Evolutionary conservation across 2,888 invertebrate species (phyloP), one percentile per base, ranked within the genome.

Genomic region (Xestia xanthographa): DNA sequence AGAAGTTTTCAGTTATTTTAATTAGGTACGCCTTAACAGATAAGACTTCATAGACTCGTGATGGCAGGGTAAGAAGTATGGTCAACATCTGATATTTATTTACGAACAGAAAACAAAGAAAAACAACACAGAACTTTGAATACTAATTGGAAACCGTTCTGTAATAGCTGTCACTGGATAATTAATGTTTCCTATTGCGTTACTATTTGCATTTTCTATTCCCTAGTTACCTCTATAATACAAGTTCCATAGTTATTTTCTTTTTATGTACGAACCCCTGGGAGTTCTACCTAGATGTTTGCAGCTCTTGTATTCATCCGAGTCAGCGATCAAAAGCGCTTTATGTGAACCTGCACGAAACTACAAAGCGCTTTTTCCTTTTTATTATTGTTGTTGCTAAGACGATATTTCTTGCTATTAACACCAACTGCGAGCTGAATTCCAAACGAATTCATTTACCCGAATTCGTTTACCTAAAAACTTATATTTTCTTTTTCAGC

Each of bases 401-500:
- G 26, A 80, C 41, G 75, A 58, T 45, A 69, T 75, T 79, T 50
- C 45, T 60, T 79, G 79, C 75, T 79, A 69, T 75, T 38, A 58
- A n/a, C 12, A n/a, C n/a, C 12, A 48, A 67, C 14, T 56, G 43
- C 2, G 22, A 34, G 41, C 26, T 41, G 22, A 56, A 74, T 78
- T 63, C 12, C 20, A 41, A 43, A 75, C 14, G 2, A 41, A 50
- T 53, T 22, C 22, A 12, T 68, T 45, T 38, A 5, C 14, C 5
- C 14, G 2, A 41, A 50, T 53, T 22, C 22, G 17, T 68, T 45
- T 38, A 5, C 14, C 5, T 45, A 34, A 53, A 56, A 53, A 56
- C 17, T 34, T 71, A n/a, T 75, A 68, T 83, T 77, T 78, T 75
- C 63, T 65, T 94, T 95, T 76, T 91, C 80, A 96, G 96, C 93